Percentiles rank a stretch among this genome's conserved stretches.
These are phyloP conservation scores for Melospiza georgiana DNA, from an alignment of 2,113 vertebrate genomes.

Conservation along the genomic window DNA sequence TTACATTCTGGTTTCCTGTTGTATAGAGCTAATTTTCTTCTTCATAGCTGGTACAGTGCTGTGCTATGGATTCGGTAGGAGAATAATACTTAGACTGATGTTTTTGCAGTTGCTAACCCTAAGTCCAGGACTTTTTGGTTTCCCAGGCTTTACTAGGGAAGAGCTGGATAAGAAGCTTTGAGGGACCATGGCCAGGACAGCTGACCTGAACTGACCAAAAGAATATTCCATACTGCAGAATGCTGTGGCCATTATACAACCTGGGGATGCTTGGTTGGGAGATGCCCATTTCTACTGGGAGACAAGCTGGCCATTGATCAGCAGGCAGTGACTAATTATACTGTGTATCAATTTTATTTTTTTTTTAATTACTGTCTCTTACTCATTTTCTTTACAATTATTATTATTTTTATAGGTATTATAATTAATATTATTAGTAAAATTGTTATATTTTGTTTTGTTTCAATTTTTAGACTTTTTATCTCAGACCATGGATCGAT, in stretches of 20 bases:
- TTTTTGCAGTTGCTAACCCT: neutral
- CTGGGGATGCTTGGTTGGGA: neutral
- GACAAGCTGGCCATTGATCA: neutral
- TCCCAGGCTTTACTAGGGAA: neutral
- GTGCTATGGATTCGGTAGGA: neutral
- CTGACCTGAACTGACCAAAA: neutral
- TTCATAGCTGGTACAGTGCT: neutral
- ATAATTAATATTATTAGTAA: neutral
- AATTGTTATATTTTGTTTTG: neutral
- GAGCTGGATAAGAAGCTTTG: neutral
- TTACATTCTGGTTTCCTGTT: neutral
- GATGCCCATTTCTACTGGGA: neutral
- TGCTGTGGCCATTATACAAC: neutral
- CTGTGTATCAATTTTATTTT: neutral
- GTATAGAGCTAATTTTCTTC: neutral
- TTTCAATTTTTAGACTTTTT: neutral
- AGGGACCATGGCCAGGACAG: neutral
- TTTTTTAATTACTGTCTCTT: neutral
- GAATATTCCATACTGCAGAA: neutral
- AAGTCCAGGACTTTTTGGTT: neutral
- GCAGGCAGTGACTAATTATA: fast-evolving
- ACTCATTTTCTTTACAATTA: neutral
- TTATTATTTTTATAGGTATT: neutral
- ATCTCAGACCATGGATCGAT: neutral
- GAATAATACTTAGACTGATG: neutral